Conservation (phyloP, 2,888 invertebrate genomes). For the Epiperipatus broadwayi region DNA sequence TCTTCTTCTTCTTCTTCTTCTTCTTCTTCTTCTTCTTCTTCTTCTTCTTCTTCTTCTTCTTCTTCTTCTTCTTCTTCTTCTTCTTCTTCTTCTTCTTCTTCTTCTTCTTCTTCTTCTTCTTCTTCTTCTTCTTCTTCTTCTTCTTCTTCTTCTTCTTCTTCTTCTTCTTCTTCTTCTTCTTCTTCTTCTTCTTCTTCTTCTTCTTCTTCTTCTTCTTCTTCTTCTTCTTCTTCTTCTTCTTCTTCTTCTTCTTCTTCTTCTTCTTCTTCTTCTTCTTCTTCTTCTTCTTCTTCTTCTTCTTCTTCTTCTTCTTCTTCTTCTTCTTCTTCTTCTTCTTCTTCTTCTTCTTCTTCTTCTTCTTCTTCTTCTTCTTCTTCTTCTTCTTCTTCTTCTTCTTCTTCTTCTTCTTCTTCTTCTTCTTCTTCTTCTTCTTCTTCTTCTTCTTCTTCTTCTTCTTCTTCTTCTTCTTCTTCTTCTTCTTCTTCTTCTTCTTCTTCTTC, state of each 20-base stretch:
- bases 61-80: constrained; percentile 3
- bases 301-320: constrained; percentile 3
- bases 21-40: constrained; percentile 3
- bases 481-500: constrained; percentile 3
- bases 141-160: constrained; percentile 3
- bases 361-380: constrained; percentile 3
- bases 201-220: constrained; percentile 3
- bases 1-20: constrained; percentile 3
- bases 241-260: constrained; percentile 3
- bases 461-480: constrained; percentile 3
- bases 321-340: constrained; percentile 3
- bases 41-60: constrained; percentile 3
- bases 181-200: constrained; percentile 3
- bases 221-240: constrained; percentile 3
- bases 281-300: constrained; percentile 3
- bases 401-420: constrained; percentile 3
- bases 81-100: constrained; percentile 3
- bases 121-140: constrained; percentile 3
- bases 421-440: constrained; percentile 3
- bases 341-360: constrained; percentile 3
- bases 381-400: constrained; percentile 3
- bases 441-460: constrained; percentile 3
- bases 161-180: constrained; percentile 3
- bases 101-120: constrained; percentile 3
- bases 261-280: constrained; percentile 3